Percentiles rank a stretch among this genome's conserved stretches.
phyloP scores from a whole-genome alignment of 2,797 vertebrate genomes.

The Podarcis lilfordi region DNA sequence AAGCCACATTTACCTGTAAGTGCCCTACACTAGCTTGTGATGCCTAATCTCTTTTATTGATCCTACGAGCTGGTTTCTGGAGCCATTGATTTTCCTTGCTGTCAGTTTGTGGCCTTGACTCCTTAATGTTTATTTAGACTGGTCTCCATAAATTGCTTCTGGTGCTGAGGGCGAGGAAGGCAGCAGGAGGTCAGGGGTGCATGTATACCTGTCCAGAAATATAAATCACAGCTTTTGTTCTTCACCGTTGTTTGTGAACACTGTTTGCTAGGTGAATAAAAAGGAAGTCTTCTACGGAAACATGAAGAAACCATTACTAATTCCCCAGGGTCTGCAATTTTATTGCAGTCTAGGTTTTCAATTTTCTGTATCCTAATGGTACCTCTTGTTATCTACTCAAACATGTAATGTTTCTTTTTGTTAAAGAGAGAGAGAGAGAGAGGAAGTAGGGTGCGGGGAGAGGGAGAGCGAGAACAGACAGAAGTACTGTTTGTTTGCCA shows the following conservation, averaged over 20 bases:
- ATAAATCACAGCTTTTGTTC: slow-evolving; percentile 82
- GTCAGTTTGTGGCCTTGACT: slow-evolving; percentile 83
- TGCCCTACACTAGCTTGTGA: slow-evolving; percentile 70
- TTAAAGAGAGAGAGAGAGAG: slow-evolving; percentile 32
- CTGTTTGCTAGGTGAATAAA: slow-evolving; percentile 73
- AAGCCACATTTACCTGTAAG: slow-evolving; percentile 79
- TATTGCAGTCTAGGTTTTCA: slow-evolving; percentile 68
- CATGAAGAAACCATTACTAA: slow-evolving; percentile 61
- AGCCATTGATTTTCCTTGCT: slow-evolving; percentile 83
- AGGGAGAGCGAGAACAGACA: not conserved
- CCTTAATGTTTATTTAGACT: slow-evolving; percentile 85
- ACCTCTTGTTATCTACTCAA: slow-evolving; percentile 65
- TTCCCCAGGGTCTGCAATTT: slow-evolving; percentile 63
- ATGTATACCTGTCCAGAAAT: slow-evolving; percentile 79
- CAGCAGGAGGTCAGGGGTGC: slow-evolving; percentile 75
- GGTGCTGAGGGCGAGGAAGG: slow-evolving; percentile 69
- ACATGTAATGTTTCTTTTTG: slow-evolving; percentile 65
- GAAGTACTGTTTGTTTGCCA: slow-evolving; percentile 38
- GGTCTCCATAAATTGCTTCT: slow-evolving; percentile 83
- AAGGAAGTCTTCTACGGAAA: slow-evolving; percentile 71
- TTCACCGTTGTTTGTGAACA: slow-evolving; percentile 74
- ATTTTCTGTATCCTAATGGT: slow-evolving; percentile 69
- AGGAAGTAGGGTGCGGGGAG: not conserved
- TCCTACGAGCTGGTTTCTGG: slow-evolving; percentile 79
- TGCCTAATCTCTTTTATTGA: slow-evolving; percentile 84